phyloP scores from a whole-genome alignment of 2,888 invertebrate genomes.

The Phasia obesa region DNA sequence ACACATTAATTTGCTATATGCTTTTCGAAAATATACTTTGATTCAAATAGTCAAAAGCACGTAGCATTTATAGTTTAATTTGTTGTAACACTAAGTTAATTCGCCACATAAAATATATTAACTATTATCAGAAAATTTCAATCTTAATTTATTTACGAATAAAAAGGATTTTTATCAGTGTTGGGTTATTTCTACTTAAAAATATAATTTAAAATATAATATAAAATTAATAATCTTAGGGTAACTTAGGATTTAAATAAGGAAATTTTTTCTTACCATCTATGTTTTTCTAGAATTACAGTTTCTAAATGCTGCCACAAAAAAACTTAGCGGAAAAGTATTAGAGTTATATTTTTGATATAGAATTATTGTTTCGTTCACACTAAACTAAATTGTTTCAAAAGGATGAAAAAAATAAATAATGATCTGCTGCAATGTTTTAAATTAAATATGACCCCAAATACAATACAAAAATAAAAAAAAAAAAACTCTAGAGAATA shows the following conservation, averaged over 20 bases:
- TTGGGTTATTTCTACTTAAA: background rate
- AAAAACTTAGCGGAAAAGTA: no score
- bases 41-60: slow-evolving; percentile 42
- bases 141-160: slow-evolving; percentile 24
- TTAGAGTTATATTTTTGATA: no score
- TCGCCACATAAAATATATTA: slow-evolving; percentile 49
- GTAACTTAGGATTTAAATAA: no score
- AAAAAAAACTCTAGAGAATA: slow-evolving; percentile 6
- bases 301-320: no score
- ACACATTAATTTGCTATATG: no score
- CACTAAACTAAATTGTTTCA: background rate
- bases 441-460: slow-evolving; percentile 29
- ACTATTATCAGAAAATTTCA: slow-evolving; percentile 46
- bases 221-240: no score
- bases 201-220: background rate
- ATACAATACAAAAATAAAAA: background rate
- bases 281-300: no score
- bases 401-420: background rate
- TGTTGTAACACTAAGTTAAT: slow-evolving; percentile 37
- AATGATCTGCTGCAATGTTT: slow-evolving; percentile 22
- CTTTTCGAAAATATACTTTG: no score
- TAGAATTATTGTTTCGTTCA: no score
- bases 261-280: no score
- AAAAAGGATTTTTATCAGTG: slow-evolving; percentile 9
- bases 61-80: slow-evolving; percentile 38